Percentiles rank a stretch among this genome's conserved stretches.
phyloP scores from a whole-genome alignment of 2,797 vertebrate species.

The Hypotaenidia okinawae region DNA sequence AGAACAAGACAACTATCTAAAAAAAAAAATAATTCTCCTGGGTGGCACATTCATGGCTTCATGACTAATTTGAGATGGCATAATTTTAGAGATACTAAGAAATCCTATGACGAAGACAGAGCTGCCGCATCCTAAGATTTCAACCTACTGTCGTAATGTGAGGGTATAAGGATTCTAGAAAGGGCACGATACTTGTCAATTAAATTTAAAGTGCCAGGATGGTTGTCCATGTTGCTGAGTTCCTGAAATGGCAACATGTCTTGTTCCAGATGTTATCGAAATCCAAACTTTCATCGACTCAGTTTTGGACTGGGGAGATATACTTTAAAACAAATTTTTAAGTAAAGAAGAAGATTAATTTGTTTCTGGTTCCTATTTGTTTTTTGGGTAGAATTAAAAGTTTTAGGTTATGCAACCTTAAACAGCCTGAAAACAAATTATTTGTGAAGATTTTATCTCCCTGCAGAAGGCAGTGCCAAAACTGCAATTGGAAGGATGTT shows the following conservation, averaged over 20 bases:
- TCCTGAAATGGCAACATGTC: constrained; percentile 12
- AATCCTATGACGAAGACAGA: constrained; percentile 40
- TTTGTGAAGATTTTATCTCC: not conserved
- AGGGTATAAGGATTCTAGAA: constrained; percentile 15
- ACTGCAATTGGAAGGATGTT: not conserved
- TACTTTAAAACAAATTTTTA: not conserved
- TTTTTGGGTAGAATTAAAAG: not conserved
- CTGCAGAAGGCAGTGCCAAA: not conserved
- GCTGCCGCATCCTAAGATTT: constrained; percentile 15
- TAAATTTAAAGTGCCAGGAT: constrained; percentile 59
- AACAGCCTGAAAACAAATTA: not conserved
- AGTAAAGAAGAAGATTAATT: not conserved
- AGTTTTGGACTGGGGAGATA: not conserved
- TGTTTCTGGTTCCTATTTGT: not conserved
- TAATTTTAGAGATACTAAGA: constrained; percentile 60
- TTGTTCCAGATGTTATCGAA: constrained; percentile 20
- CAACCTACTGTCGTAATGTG: constrained; percentile 29
- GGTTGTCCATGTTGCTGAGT: constrained; percentile 29
- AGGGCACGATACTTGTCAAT: constrained; percentile 37
- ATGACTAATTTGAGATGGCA: constrained; percentile 70
- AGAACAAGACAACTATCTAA: constrained; percentile 57
- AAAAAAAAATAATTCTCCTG: constrained; percentile 50
- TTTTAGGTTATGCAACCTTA: not conserved
- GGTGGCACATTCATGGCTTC: constrained; percentile 59
- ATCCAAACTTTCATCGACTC: not conserved